Evolutionary conservation across 2,797 vertebrate genomes (phyloP), one percentile per base, ranked within the genome.

Genomic region (Tangara arthus): DNA sequence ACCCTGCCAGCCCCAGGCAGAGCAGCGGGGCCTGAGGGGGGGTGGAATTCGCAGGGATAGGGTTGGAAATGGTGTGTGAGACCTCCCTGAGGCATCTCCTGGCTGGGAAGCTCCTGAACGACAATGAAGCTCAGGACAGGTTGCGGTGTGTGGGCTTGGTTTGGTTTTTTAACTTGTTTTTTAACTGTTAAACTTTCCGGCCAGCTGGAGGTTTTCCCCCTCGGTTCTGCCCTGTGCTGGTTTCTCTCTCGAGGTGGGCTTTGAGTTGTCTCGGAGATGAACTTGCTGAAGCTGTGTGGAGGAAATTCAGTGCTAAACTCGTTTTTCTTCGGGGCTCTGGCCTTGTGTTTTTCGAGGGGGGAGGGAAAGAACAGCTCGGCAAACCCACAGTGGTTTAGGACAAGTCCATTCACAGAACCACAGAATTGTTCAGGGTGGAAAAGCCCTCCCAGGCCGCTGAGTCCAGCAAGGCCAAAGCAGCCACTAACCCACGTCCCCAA

Each of bases 281-380:
- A 16, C 9, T 27, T 15, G 0, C 28, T 28, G 32, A 10, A 2
- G 0, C 1, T 6, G 15, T 4, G 0, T 1, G 19, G 10, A 7
- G 34, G n/a, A 49, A 42, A 12, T 47, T 0, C 15, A 20, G 6
- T 4, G 3, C 15, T 46, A 2, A 49, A 16, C 23, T 50, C 0
- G 0, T 11, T 55, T 70, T 3, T 15, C 9, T 26, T n/a, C 20
- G 3, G 64, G 9, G 1, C 44, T 39, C 69, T 6, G 19, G 10
- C 2, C 8, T 16, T 6, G 11, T 3, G 32, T 1, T 24, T 53
- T 59, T 44, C 0, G 0, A 2, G 14, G 6, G 26, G 30, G 34
- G 21, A 19, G 8, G 30, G 19, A 3, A 39, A 27, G n/a, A 69
- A 1, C 10, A 57, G 56, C 39, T 15, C 0, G 0, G 13, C 44